Evolutionary conservation across 1,140 invertebrate genomes (phyloP).

Genomic region (Bombus confusus): DNA sequence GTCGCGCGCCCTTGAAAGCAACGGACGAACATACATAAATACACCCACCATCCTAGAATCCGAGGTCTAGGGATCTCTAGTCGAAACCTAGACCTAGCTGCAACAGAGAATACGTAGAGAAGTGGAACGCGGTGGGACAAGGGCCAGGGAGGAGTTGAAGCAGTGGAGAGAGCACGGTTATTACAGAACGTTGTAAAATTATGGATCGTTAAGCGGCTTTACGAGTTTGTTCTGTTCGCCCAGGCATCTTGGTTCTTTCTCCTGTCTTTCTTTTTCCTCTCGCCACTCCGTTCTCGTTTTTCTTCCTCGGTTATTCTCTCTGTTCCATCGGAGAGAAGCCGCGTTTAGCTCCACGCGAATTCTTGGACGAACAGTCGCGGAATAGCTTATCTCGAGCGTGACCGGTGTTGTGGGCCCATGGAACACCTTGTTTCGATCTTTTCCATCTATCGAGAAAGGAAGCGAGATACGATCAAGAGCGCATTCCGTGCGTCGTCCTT

Average conservation of each 20-base stretch:
- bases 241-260: conserved; percentile 56
- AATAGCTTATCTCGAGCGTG: neutral
- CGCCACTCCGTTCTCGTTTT: conserved; percentile 39
- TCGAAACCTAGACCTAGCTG: conserved; percentile 35
- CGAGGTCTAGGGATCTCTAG: conserved; percentile 17
- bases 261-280: conserved; percentile 5
- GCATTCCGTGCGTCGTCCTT: too few species aligned
- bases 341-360: neutral
- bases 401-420: neutral
- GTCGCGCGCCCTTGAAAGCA: conserved; percentile 53
- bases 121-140: conserved; percentile 27
- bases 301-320: conserved; percentile 47
- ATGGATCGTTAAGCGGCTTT: conserved; percentile 79
- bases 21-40: conserved; percentile 64
- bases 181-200: conserved; percentile 79
- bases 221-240: conserved; percentile 77
- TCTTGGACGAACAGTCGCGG: neutral
- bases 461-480: neutral
- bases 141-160: conserved; percentile 21
- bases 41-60: conserved; percentile 65
- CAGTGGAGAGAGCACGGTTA: conserved; percentile 66
- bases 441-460: neutral
- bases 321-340: conserved; percentile 15
- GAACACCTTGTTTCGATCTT: neutral
- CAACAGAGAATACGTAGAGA: conserved; percentile 52